A percentile compares a stretch with the other conserved stretches of the same genome.
Conservation (phyloP, 2,113 vertebrate species). For the Struthidea cinerea region DNA sequence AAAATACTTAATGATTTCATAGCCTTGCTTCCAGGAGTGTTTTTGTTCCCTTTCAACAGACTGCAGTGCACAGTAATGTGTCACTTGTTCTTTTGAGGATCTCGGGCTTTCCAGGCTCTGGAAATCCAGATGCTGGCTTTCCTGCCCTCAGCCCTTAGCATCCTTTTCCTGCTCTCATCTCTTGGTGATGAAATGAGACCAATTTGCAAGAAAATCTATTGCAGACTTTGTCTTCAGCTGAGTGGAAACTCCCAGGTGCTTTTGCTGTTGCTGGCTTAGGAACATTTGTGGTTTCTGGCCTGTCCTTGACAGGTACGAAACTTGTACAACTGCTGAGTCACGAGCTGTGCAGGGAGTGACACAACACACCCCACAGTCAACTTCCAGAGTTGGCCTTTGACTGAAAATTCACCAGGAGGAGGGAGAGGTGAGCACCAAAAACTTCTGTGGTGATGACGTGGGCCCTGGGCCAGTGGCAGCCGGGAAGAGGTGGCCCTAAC, state of each 20-base stretch:
- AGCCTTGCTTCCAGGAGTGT: not conserved
- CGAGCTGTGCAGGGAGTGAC: not conserved
- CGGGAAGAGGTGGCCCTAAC: not conserved
- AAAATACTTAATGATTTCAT: not conserved
- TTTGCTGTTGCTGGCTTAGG: conserved; percentile 16
- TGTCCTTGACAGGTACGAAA: conserved; percentile 5
- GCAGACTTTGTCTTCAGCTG: not conserved
- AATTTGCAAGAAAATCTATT: not conserved
- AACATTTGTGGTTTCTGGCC: conserved; percentile 44
- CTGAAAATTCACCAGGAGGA: not conserved
- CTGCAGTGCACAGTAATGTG: not conserved
- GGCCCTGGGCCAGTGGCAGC: not conserved
- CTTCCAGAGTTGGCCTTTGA: conserved; percentile 15
- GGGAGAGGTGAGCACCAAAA: not conserved
- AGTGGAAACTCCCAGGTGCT: not conserved
- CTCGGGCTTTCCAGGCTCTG: not conserved
- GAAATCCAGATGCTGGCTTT: not conserved
- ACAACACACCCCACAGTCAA: not conserved
- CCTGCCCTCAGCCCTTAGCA: not conserved
- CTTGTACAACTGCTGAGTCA: conserved; percentile 28
- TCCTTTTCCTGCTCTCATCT: not conserved
- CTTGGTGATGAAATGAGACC: not conserved
- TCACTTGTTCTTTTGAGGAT: not conserved
- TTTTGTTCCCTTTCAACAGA: not conserved
- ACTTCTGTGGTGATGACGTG: not conserved